A percentile compares a stretch with the other conserved stretches of the same genome.
phyloP scores from a whole-genome alignment of 2,888 invertebrate genomes.

The Polymixis lichenea region DNA sequence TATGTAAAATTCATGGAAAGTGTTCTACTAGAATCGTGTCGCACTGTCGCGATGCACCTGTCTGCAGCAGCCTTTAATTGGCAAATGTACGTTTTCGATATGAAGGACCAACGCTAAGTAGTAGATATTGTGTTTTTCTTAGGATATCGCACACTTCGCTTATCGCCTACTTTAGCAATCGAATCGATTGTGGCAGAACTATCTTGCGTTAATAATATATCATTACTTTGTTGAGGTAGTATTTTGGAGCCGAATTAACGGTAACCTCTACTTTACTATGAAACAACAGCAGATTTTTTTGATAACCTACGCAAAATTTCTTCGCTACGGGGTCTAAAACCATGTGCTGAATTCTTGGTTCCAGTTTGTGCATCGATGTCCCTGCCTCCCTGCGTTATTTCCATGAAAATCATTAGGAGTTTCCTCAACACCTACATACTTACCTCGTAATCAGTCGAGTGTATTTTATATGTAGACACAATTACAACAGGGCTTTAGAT shows the following conservation, averaged over 20 bases:
- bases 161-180: background rate
- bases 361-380: too few relatives aligned
- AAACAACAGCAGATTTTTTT: too few relatives aligned
- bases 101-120: background rate
- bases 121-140: background rate
- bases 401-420: background rate
- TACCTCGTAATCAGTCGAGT: slow-evolving; percentile 11
- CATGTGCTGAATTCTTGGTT: too few relatives aligned
- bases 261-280: too few relatives aligned
- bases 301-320: too few relatives aligned
- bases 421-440: background rate
- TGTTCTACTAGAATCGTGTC: too few relatives aligned
- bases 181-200: background rate
- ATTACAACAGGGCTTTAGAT: background rate
- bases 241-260: too few relatives aligned
- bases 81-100: background rate
- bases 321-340: too few relatives aligned
- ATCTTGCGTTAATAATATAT: background rate
- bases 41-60: too few relatives aligned
- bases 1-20: too few relatives aligned
- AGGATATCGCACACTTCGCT: background rate
- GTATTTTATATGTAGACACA: background rate
- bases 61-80: background rate
- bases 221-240: too few relatives aligned
- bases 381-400: background rate